phyloP scores from a whole-genome alignment of 1,140 invertebrate species.

The Drosophila suzukii region DNA sequence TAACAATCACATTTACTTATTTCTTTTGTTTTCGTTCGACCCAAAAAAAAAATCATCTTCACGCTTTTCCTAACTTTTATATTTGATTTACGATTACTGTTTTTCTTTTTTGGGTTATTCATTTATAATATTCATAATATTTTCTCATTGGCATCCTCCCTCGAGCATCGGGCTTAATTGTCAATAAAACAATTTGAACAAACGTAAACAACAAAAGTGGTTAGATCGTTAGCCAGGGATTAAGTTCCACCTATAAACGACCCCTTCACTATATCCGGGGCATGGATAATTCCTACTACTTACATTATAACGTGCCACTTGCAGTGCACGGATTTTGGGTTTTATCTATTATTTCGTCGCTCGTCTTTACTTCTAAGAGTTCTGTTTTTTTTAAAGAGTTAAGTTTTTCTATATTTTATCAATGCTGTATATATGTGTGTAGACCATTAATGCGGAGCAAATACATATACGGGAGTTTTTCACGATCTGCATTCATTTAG shows the following conservation, averaged over 20 bases:
- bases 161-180: constrained; percentile 47
- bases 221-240: constrained; percentile 45
- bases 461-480: constrained; percentile 18
- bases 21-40: constrained; percentile 49
- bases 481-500: constrained; percentile 10
- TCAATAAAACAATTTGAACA: constrained; percentile 80
- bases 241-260: constrained; percentile 33
- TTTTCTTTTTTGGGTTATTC: constrained; percentile 26
- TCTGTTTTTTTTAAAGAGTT: constrained; percentile 21
- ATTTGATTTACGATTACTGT: constrained; percentile 50
- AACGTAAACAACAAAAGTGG: constrained; percentile 68
- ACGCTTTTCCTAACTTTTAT: constrained; percentile 37
- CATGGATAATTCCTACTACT: constrained; percentile 70
- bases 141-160: constrained; percentile 35
- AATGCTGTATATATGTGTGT: constrained; percentile 6
- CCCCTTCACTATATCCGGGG: constrained; percentile 16
- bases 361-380: constrained; percentile 20
- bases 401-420: constrained; percentile 18
- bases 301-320: constrained; percentile 58
- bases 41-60: constrained; percentile 64
- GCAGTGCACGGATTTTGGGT: constrained; percentile 52
- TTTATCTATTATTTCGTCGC: constrained; percentile 13
- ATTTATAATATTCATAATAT: constrained; percentile 55
- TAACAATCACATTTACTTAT: constrained; percentile 83
- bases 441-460: constrained; percentile 20